phyloP scores from a whole-genome alignment of 2,113 vertebrate genomes.

The Zingel zingel region DNA sequence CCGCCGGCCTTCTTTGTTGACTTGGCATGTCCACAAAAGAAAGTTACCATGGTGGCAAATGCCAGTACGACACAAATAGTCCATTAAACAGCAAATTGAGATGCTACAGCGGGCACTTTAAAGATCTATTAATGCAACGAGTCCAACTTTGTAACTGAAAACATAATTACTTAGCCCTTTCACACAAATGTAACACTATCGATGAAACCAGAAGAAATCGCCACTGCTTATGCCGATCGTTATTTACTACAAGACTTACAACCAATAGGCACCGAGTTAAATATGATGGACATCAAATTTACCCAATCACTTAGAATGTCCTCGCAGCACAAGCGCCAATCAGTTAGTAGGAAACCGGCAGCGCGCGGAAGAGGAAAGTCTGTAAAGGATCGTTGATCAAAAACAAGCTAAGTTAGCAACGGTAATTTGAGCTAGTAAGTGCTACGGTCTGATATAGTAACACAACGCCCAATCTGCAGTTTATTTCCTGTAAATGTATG shows the following conservation, averaged over 20 bases:
- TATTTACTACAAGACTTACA: constrained; percentile 11
- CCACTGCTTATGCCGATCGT: neutral
- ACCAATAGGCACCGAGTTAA: constrained; percentile 56
- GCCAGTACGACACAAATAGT: neutral
- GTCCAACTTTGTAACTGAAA: fast-evolving
- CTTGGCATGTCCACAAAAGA: constrained; percentile 14
- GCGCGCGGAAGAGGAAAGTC: constrained; percentile 89
- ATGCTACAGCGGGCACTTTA: fast-evolving
- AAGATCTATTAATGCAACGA: neutral
- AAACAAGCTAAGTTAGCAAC: constrained; percentile 68
- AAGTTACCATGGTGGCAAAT: constrained; percentile 45
- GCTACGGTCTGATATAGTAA: too few relatives aligned
- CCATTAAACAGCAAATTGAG: neutral
- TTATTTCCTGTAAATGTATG: neutral
- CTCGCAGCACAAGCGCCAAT: constrained; percentile 70
- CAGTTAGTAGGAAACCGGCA: constrained; percentile 39
- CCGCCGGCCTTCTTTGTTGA: constrained; percentile 1
- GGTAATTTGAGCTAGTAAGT: constrained; percentile 9
- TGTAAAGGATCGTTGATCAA: constrained; percentile 15
- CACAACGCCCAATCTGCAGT: neutral
- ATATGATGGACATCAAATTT: constrained; percentile 53
- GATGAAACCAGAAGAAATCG: constrained; percentile 21
- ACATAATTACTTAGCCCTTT: neutral
- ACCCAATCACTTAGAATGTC: constrained; percentile 56
- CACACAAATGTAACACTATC: neutral